Percentiles rank a stretch among this genome's conserved stretches.
These are phyloP conservation scores for Notamacropus eugenii DNA, from an alignment of 2,797 vertebrate species.

Conservation along the genomic window DNA sequence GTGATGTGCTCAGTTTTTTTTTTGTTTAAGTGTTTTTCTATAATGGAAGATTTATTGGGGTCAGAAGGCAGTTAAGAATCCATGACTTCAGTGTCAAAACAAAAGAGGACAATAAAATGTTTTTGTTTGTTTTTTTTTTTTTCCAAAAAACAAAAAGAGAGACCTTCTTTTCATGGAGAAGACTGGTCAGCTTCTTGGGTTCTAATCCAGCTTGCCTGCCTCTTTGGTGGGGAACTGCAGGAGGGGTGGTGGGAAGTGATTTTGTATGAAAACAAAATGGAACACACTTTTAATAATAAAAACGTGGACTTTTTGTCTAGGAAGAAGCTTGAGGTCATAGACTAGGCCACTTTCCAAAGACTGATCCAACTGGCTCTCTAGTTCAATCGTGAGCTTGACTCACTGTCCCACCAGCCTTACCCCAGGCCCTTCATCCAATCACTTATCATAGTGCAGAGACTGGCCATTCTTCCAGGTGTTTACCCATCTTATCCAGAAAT, in stretches of 20 bases:
- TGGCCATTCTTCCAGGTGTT: not conserved
- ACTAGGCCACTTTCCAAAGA: not conserved
- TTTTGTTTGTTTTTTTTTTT: too few relatives aligned
- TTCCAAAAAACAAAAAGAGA: not conserved
- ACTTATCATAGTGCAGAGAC: not conserved
- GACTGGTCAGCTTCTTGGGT: not conserved
- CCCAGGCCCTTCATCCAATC: not conserved
- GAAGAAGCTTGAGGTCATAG: not conserved
- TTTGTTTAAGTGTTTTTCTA: not conserved
- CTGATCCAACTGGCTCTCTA: not conserved
- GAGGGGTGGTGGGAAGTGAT: not conserved
- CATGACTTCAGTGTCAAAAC: not conserved
- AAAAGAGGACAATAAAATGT: not conserved
- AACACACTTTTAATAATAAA: not conserved
- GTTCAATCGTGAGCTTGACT: not conserved
- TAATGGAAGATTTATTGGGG: not conserved
- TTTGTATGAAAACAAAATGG: not conserved
- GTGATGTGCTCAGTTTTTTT: not conserved
- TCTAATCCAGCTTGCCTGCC: not conserved
- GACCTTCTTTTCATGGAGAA: not conserved
- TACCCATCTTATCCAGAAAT: not conserved
- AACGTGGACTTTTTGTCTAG: not conserved
- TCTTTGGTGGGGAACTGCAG: not conserved
- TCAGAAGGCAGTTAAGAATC: not conserved
- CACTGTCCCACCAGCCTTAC: not conserved